Conservation (phyloP, 2,888 invertebrate genomes). For the Sesia apiformis region DNA sequence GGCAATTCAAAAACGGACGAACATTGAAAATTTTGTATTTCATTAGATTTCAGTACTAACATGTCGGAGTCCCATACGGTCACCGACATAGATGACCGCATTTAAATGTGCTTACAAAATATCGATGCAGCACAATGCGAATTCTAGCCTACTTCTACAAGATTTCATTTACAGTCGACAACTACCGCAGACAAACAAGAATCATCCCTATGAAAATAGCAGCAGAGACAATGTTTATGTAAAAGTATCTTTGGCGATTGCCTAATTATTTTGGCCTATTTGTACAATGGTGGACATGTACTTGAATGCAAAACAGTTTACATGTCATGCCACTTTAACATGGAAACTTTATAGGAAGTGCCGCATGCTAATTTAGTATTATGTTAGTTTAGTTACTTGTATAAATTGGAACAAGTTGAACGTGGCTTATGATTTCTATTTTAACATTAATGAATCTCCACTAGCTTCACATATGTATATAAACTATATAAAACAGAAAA, state of each 20-base stretch:
- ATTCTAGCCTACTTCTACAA: slow-evolving; percentile 42
- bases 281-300: slow-evolving; percentile 56
- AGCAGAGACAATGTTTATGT: slow-evolving; percentile 12
- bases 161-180: slow-evolving; percentile 13
- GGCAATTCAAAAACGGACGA: neutral
- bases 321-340: slow-evolving; percentile 56
- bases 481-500: too few relatives aligned
- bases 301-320: slow-evolving; percentile 64
- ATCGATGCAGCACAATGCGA: slow-evolving; percentile 61
- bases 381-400: neutral
- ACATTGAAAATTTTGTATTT: slow-evolving; percentile 35
- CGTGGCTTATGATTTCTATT: too few relatives aligned
- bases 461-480: too few relatives aligned
- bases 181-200: slow-evolving; percentile 14
- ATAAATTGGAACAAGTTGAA: too few relatives aligned
- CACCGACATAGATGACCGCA: slow-evolving; percentile 57
- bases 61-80: slow-evolving; percentile 34
- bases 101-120: slow-evolving; percentile 71
- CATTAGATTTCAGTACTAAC: slow-evolving; percentile 46
- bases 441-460: too few relatives aligned
- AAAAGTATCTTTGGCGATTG: slow-evolving; percentile 1
- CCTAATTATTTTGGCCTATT: slow-evolving; percentile 1
- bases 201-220: slow-evolving; percentile 9
- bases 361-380: slow-evolving; percentile 18
- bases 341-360: slow-evolving; percentile 52